Percentiles rank a stretch among this genome's conserved stretches.
phyloP scores from a whole-genome alignment of 2,113 vertebrate genomes.

The Bubalus kerabau region DNA sequence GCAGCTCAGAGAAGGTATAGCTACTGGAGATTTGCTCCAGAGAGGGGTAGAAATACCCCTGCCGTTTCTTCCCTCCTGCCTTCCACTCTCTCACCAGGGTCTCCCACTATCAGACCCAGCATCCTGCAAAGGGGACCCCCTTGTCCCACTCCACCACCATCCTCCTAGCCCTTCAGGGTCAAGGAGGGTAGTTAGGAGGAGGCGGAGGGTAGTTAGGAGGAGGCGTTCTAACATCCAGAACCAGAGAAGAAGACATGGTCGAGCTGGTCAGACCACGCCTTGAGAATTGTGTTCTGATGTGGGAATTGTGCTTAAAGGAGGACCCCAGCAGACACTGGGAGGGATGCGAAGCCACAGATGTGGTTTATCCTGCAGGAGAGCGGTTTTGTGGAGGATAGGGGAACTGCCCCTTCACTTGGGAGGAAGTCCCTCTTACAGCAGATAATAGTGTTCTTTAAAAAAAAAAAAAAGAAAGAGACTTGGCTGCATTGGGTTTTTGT shows the following conservation, averaged over 20 bases:
- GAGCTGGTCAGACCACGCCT: not conserved
- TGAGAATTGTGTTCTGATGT: not conserved
- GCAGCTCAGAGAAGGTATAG: not conserved
- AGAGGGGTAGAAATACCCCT: not conserved
- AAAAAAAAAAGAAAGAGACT: not conserved
- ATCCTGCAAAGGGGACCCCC: not conserved
- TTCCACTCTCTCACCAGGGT: not conserved
- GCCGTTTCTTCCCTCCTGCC: not conserved
- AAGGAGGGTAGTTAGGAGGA: not conserved
- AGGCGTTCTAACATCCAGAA: not conserved
- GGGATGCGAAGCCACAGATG: not conserved
- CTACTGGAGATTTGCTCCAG: not conserved
- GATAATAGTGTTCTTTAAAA: not conserved
- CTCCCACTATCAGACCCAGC: not conserved
- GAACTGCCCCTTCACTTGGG: not conserved
- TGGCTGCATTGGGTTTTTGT: not conserved
- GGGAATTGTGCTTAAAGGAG: not conserved
- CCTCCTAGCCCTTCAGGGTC: not conserved
- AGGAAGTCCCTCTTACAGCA: not conserved
- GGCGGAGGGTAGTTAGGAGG: no score
- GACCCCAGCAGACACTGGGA: rapidly evolving
- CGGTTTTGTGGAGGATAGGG: rapidly evolving
- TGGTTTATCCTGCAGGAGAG: not conserved
- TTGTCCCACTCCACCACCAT: no score
- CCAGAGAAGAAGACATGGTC: not conserved